phyloP scores from a whole-genome alignment of 2,888 invertebrate species.

The Serrognathus titanus region DNA sequence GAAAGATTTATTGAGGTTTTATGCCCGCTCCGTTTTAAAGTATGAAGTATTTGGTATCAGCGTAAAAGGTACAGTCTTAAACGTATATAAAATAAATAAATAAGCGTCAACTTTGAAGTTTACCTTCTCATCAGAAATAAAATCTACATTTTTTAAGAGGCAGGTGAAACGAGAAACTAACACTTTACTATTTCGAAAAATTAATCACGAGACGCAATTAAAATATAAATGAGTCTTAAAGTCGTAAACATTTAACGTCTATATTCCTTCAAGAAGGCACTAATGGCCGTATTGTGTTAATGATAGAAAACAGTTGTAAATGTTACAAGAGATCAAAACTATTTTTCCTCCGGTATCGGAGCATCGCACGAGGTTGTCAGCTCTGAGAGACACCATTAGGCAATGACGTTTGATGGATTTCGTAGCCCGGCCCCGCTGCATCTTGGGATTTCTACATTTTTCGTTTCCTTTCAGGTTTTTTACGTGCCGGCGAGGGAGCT shows the following conservation, averaged over 20 bases:
- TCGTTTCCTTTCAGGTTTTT: constrained; percentile 33
- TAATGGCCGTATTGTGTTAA: constrained; percentile 7
- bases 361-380: constrained; percentile 31
- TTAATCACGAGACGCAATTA: not conserved
- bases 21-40: too few species aligned
- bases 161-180: too few species aligned
- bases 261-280: not conserved
- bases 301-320: constrained; percentile 17
- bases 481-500: constrained; percentile 18
- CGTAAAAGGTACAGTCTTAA: too few species aligned
- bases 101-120: too few species aligned
- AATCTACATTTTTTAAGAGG: too few species aligned
- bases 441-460: constrained; percentile 46
- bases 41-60: too few species aligned
- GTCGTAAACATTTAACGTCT: not conserved
- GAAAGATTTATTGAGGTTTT: too few species aligned
- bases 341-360: constrained; percentile 15
- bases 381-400: constrained; percentile 43
- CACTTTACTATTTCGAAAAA: too few species aligned
- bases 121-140: too few species aligned
- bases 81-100: too few species aligned
- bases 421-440: constrained; percentile 42
- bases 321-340: constrained; percentile 12
- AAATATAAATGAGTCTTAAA: not conserved
- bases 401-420: constrained; percentile 48